Conservation (phyloP, 2,888 invertebrate species). For the Drosophila histrio region DNA sequence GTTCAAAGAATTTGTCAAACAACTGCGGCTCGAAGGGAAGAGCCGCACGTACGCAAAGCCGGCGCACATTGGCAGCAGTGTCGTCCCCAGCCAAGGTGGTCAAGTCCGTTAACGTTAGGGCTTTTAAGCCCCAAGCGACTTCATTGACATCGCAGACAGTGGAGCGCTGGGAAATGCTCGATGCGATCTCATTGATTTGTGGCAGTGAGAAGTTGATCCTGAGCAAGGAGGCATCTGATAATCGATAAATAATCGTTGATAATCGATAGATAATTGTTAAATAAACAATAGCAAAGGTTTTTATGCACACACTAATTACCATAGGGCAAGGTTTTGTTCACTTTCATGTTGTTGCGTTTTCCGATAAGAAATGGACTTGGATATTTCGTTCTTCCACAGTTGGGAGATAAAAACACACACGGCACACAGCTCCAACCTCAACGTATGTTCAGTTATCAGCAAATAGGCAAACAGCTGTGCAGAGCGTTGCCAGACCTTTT, state of each 20-base stretch:
- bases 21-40: constrained; percentile 84
- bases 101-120: constrained; percentile 94
- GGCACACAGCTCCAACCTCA: constrained; percentile 12
- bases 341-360: constrained; percentile 36
- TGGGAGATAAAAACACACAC: constrained; percentile 1
- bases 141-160: constrained; percentile 84
- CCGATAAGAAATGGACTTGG: constrained; percentile 14
- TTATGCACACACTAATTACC: constrained; percentile 55
- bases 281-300: not conserved
- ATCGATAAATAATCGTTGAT: not conserved
- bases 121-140: constrained; percentile 91
- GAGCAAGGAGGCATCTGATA: constrained; percentile 65
- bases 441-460: constrained; percentile 31
- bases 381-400: not conserved
- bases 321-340: constrained; percentile 75
- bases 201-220: constrained; percentile 86
- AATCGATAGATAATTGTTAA: not conserved
- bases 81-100: constrained; percentile 96
- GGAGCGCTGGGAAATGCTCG: constrained; percentile 83
- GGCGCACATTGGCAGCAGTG: constrained; percentile 90
- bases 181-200: constrained; percentile 86
- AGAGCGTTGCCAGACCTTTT: constrained; percentile 45
- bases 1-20: constrained; percentile 64
- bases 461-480: constrained; percentile 41
- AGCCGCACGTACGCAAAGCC: constrained; percentile 90